phyloP scores from a whole-genome alignment of 64 coral and sea anemone species.

The Pocillopora damicornis region DNA sequence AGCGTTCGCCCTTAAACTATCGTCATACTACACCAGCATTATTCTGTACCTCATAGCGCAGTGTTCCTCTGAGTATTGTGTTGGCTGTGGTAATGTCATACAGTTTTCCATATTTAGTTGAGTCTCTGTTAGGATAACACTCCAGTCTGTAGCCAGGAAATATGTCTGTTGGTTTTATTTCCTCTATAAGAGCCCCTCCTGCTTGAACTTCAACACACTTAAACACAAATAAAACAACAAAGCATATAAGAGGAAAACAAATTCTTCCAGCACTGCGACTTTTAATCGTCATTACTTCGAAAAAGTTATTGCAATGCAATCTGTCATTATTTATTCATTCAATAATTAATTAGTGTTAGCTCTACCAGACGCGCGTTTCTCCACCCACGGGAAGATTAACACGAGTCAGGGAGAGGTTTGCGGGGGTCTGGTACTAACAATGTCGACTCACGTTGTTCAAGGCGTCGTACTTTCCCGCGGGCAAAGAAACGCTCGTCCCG shows the following conservation, averaged over 20 bases:
- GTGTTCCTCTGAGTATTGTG: constrained; percentile 80
- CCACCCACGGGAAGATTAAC: no score
- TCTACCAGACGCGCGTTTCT: no score
- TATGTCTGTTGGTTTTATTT: constrained; percentile 81
- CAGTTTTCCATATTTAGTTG: constrained; percentile 60
- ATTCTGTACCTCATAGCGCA: constrained; percentile 78
- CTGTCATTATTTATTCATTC: no score
- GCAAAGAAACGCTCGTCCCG: no score
- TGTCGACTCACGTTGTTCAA: no score
- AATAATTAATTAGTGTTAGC: no score
- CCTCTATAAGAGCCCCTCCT: constrained; percentile 65
- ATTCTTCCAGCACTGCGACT: background rate
- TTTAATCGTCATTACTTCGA: no score
- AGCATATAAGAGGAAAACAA: background rate
- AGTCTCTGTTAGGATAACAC: constrained; percentile 90
- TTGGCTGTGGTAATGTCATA: constrained; percentile 58
- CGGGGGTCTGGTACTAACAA: no score
- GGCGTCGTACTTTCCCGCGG: no score
- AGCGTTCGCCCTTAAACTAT: background rate
- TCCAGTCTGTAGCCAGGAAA: constrained; percentile 93
- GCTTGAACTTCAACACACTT: constrained; percentile 65
- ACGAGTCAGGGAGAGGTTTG: no score
- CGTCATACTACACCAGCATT: background rate
- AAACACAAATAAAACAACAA: background rate
- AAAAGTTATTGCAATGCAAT: no score